Percentiles rank a stretch among this genome's conserved stretches.
Evolutionary conservation across 2,888 invertebrate species (phyloP).

Genomic region (Teinopalpus imperialis): DNA sequence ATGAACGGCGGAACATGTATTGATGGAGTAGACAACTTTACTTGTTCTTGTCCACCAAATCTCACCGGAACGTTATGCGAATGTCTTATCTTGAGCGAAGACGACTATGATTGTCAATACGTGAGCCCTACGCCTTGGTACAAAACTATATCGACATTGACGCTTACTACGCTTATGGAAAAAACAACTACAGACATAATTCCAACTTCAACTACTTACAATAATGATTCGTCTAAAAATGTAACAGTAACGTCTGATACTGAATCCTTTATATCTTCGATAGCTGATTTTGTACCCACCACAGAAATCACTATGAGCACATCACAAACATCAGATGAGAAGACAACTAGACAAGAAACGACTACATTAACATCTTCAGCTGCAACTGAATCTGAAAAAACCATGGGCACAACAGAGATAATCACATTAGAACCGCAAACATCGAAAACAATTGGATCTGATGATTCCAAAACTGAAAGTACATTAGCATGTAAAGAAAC

Average conservation of each 20-base stretch:
- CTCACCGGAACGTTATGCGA: constrained; percentile 89
- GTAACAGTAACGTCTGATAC: constrained; percentile 28
- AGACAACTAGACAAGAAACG: constrained; percentile 30
- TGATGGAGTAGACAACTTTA: constrained; percentile 93
- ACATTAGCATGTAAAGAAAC: constrained; percentile 44
- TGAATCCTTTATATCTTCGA: constrained; percentile 32
- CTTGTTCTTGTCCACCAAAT: constrained; percentile 91
- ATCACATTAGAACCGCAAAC: constrained; percentile 41
- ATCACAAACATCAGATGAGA: constrained; percentile 32
- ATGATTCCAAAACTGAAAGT: constrained; percentile 46
- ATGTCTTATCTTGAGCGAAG: constrained; percentile 85
- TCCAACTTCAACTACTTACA: constrained; percentile 31
- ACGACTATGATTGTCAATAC: constrained; percentile 85
- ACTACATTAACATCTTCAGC: constrained; percentile 32
- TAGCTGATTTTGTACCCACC: constrained; percentile 10
- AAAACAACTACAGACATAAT: constrained; percentile 39
- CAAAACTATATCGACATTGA: constrained; percentile 45
- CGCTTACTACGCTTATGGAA: constrained; percentile 48
- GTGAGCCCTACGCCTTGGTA: constrained; percentile 75
- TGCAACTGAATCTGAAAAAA: constrained; percentile 30
- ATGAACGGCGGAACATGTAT: constrained; percentile 94
- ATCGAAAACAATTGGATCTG: constrained; percentile 45
- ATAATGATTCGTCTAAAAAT: constrained; percentile 37
- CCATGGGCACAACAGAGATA: constrained; percentile 34
- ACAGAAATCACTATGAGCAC: constrained; percentile 21